Conservation (phyloP, 2,797 vertebrate genomes). For the Phalanger gymnotis region DNA sequence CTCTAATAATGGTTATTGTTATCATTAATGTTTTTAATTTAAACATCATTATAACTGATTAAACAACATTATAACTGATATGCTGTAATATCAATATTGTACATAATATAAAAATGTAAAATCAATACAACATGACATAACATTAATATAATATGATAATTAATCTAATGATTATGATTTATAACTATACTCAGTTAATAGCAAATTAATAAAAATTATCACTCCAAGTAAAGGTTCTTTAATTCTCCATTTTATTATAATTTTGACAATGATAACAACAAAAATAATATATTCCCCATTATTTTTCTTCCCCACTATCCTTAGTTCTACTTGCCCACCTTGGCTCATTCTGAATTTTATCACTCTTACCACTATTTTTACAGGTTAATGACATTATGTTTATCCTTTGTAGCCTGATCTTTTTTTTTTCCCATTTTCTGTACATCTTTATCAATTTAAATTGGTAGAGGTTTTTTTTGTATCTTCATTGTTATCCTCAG, state of each 20-base stretch:
- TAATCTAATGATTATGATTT: no score
- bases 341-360: background rate
- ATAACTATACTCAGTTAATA: no score
- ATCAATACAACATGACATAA: no score
- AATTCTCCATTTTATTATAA: background rate
- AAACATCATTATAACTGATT: background rate
- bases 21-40: background rate
- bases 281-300: background rate
- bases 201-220: background rate
- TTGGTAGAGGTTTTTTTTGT: background rate
- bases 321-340: background rate
- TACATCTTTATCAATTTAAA: background rate
- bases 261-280: background rate
- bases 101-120: no score
- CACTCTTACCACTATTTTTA: background rate
- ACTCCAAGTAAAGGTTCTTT: background rate
- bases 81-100: no score
- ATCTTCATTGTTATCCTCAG: background rate
- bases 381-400: background rate
- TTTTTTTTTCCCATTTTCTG: background rate
- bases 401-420: background rate
- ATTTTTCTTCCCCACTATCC: background rate
- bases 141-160: no score
- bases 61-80: background rate
- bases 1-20: background rate